phyloP scores from a whole-genome alignment of 2,113 vertebrate species.

The Crotalus helleri region DNA sequence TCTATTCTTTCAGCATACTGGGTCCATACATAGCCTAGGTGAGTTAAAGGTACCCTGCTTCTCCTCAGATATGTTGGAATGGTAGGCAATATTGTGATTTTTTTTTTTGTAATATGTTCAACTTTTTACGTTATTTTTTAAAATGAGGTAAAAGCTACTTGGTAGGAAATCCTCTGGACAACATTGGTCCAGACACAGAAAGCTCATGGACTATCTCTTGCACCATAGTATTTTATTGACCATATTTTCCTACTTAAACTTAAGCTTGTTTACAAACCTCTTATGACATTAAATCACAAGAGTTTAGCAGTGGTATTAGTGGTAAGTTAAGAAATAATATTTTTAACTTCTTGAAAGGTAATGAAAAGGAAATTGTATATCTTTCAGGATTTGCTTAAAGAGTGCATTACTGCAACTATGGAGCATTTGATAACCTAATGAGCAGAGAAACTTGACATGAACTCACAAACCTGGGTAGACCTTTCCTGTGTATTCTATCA shows the following conservation, averaged over 20 bases:
- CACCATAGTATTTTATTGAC: neutral
- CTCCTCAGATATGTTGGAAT: neutral
- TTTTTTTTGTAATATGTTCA: neutral
- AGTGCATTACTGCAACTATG: neutral
- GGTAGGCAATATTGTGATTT: neutral
- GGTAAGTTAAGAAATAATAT: neutral
- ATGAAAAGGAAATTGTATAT: neutral
- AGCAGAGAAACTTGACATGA: neutral
- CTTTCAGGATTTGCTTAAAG: neutral
- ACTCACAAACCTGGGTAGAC: neutral
- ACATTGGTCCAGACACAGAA: neutral
- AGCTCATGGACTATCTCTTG: neutral
- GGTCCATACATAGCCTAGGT: neutral
- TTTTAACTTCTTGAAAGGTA: neutral
- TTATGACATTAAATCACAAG: neutral
- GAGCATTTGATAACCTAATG: neutral
- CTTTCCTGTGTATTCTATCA: neutral
- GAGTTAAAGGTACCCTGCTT: neutral
- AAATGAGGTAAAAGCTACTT: neutral
- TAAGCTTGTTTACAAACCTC: neutral
- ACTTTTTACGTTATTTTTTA: neutral
- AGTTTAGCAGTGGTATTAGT: neutral
- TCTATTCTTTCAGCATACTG: neutral
- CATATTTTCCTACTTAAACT: neutral
- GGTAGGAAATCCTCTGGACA: neutral